phyloP scores from a whole-genome alignment of 1,140 invertebrate species.

The Maconellicoccus hirsutus region DNA sequence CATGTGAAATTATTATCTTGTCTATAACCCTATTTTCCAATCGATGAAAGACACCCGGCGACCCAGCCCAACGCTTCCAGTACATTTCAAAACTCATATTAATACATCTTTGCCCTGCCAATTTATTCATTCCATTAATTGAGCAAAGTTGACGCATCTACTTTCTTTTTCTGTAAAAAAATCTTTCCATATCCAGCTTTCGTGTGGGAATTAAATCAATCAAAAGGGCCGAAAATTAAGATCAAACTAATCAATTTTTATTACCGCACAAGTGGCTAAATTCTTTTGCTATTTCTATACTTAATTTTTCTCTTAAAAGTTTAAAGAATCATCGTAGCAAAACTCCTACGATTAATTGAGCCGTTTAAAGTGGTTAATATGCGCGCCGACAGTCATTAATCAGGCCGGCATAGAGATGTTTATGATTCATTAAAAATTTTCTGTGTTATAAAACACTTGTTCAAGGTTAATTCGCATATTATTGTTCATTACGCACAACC shows the following conservation, averaged over 20 bases:
- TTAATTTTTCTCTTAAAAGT: neutral
- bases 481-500: neutral
- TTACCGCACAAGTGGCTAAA: neutral
- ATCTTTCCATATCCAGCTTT: too few relatives aligned
- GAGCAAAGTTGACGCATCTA: too few relatives aligned
- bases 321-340: neutral
- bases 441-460: neutral
- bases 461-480: neutral
- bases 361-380: neutral
- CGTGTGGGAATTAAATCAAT: neutral
- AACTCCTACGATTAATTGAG: slow-evolving; percentile 8
- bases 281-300: neutral
- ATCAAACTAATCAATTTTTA: neutral
- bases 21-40: too few relatives aligned
- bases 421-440: slow-evolving; percentile 10
- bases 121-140: too few relatives aligned
- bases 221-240: neutral
- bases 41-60: too few relatives aligned
- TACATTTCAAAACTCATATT: too few relatives aligned
- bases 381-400: neutral
- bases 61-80: too few relatives aligned
- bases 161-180: too few relatives aligned
- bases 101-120: too few relatives aligned
- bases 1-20: neutral
- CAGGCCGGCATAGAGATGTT: neutral